These are phyloP conservation scores for Drosophila elegans DNA, from an alignment of 1,140 invertebrate species.

Conservation along the genomic window DNA sequence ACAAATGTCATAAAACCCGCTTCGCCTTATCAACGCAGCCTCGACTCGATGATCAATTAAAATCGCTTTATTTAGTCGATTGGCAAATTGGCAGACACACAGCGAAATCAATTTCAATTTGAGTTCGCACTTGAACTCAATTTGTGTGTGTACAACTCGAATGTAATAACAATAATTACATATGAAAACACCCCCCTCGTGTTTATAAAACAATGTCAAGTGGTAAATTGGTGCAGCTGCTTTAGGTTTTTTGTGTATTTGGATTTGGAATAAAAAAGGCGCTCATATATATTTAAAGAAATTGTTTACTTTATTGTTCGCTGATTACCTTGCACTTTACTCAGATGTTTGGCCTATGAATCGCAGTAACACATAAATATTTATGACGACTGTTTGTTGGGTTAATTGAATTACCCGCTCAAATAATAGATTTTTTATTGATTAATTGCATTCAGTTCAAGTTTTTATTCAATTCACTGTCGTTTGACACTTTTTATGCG, in stretches of 20 bases:
- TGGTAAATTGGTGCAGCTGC: constrained; percentile 54
- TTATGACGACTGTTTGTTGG: constrained; percentile 53
- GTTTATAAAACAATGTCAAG: constrained; percentile 72
- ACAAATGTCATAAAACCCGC: constrained; percentile 31
- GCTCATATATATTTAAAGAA: constrained; percentile 49
- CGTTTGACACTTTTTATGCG: constrained; percentile 44
- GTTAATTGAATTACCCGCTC: constrained; percentile 56
- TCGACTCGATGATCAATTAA: constrained; percentile 61
- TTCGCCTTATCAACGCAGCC: constrained; percentile 49
- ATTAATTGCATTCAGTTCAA: constrained; percentile 71
- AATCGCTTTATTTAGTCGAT: constrained; percentile 74
- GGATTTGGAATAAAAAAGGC: constrained; percentile 4
- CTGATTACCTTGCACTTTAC: constrained; percentile 49
- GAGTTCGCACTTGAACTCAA: constrained; percentile 69
- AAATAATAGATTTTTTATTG: constrained; percentile 65
- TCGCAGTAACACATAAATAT: constrained; percentile 60
- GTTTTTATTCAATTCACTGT: constrained; percentile 20
- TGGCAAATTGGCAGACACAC: constrained; percentile 52
- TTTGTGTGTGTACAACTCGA: constrained; percentile 29
- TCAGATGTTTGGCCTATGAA: constrained; percentile 47
- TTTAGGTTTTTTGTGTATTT: constrained; percentile 1
- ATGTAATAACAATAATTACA: constrained; percentile 63
- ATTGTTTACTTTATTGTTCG: constrained; percentile 49
- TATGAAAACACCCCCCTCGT: neutral
- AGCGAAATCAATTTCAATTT: constrained; percentile 24